Conservation (phyloP, 2,797 vertebrate genomes). For the Labroides dimidiatus region DNA sequence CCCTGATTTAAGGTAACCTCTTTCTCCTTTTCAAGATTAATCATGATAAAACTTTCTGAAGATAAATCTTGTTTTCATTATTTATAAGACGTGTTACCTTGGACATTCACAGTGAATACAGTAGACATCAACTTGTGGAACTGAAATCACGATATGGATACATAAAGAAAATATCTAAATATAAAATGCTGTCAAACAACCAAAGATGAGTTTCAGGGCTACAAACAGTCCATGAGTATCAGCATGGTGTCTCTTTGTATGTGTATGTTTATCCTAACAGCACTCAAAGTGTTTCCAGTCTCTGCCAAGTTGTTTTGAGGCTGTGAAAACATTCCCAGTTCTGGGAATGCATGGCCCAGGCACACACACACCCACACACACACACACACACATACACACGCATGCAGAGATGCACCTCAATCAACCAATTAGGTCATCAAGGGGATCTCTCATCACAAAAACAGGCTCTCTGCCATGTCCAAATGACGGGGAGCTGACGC, state of each 20-base stretch:
- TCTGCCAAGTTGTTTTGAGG: constrained; percentile 78
- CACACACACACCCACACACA: constrained; percentile 29
- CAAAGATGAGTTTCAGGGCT: not conserved
- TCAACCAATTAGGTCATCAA: constrained; percentile 92
- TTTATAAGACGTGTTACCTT: too few relatives aligned
- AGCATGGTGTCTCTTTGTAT: constrained; percentile 33
- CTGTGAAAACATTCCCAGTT: constrained; percentile 81
- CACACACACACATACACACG: constrained; percentile 39
- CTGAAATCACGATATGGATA: not conserved
- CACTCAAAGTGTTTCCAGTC: constrained; percentile 67
- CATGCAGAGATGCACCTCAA: constrained; percentile 81
- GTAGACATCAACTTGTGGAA: not conserved
- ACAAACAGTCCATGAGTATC: constrained; percentile 20
- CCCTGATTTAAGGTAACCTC: too few relatives aligned
- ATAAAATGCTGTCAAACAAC: constrained; percentile 9
- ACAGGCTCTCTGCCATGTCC: constrained; percentile 82
- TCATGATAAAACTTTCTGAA: too few relatives aligned
- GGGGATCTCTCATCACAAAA: constrained; percentile 80
- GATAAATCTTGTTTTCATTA: too few relatives aligned
- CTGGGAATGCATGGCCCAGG: constrained; percentile 67
- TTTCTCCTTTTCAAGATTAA: too few relatives aligned
- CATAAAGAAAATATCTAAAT: not conserved
- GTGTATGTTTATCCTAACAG: constrained; percentile 60
- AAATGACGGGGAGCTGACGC: constrained; percentile 72
- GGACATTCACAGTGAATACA: not conserved